Base-by-base conservation (phyloP, 2,113 vertebrate species). In the Turnix velox region DNA sequence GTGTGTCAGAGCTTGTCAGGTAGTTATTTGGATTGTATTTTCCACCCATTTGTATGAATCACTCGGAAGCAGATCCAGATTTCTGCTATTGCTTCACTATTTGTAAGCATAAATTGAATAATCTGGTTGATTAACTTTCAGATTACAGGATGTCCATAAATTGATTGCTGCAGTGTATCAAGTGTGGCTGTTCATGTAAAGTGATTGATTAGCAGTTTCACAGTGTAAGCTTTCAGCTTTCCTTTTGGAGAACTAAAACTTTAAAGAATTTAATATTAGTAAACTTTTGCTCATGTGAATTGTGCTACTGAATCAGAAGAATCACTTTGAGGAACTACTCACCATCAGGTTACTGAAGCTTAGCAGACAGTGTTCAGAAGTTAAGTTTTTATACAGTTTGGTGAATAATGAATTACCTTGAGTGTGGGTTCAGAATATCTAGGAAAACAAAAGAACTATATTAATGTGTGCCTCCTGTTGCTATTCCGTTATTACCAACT, bases 1-100 rank as follows among this genome's bases (percentile, higher is more conserved):
- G 46, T 96, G 57, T 93, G 94, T 95, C 94, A 96, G 83, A 96
- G 92, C 94, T 91, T 45, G 43, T 91, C 77, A 84, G 23, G 30
- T 72, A 87, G 72, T 79, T 88, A 78, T n/a, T 62, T 0, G 84
- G 94, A 88, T 93, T 92, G 87, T 49, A 87, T 94, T 95, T 94
- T 95, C 88, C 91, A 84, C 61, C 37, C 20, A 4, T 61, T 54
- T 14, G 84, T 87, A 90, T 96, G 96, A 95, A 88, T 96, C 94
- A 96, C 40, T 90, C n/a, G 35, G 46, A 95, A 90, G 83, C 1
- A 1, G 39, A 74, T 95, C 93, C 82, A 91, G 83, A 83, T 92
- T 92, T 86, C 59, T 90, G 46, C 31, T 65, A 35, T 52, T 87
- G 83, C 80, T 88, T 90, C 75, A 51, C 55, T 95, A 88, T 92